Conservation (phyloP, 2,797 vertebrate genomes). For the Stomatorhinus walkeri region DNA sequence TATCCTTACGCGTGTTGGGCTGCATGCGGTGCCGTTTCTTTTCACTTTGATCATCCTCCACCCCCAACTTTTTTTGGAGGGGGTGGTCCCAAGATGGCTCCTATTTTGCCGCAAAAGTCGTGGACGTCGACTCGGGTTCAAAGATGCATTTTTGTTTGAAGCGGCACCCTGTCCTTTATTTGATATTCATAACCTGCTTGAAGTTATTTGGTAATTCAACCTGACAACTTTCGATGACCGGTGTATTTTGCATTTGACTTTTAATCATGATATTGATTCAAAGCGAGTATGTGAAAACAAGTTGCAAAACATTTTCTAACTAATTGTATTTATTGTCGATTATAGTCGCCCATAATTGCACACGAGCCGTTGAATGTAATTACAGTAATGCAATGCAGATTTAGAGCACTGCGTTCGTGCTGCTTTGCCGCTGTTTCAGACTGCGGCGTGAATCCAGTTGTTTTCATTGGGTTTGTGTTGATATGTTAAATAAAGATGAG, state of each 20-base stretch:
- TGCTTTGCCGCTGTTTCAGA: background rate
- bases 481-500: background rate
- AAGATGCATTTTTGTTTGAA: background rate
- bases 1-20: background rate
- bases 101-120: background rate
- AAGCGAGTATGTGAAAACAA: background rate
- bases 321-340: background rate
- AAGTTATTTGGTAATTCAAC: background rate
- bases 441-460: background rate
- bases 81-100: slow-evolving; percentile 9
- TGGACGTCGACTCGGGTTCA: background rate
- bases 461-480: background rate
- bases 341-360: background rate
- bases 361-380: background rate
- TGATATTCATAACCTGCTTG: background rate
- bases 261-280: background rate
- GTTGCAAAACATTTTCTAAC: background rate
- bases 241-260: background rate
- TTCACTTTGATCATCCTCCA: slow-evolving; percentile 6
- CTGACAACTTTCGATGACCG: background rate
- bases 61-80: background rate
- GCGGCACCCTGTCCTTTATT: background rate
- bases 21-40: background rate
- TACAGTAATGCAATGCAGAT: background rate
- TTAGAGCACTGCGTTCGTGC: background rate